phyloP scores from a whole-genome alignment of 2,113 vertebrate species.

The Dipodomys merriami region DNA sequence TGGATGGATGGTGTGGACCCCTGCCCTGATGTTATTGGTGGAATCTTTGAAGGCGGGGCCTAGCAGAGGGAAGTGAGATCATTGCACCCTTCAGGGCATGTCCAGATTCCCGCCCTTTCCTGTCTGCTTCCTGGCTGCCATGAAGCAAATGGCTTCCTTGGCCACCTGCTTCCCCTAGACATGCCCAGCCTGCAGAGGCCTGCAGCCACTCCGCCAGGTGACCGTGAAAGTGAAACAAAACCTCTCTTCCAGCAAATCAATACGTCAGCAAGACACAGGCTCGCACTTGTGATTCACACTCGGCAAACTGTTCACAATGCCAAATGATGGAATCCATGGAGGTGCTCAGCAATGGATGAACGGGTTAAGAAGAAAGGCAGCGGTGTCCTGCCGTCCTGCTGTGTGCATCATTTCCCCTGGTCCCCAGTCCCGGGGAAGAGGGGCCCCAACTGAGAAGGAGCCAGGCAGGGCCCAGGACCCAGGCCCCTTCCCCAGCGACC shows the following conservation, averaged over 20 bases:
- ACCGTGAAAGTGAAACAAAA: background rate
- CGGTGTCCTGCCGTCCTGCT: background rate
- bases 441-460: background rate
- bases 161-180: background rate
- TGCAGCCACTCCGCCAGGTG: background rate
- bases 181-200: no score
- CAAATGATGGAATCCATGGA: no score
- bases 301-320: no score
- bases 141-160: background rate
- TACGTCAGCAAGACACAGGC: background rate
- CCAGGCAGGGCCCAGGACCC: background rate
- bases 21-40: background rate
- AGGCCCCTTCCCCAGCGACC: background rate
- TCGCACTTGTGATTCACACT: no score
- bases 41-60: background rate
- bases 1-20: background rate
- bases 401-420: accelerated
- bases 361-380: no score
- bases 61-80: background rate
- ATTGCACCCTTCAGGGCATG: background rate
- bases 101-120: no score
- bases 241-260: accelerated
- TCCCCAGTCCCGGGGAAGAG: background rate
- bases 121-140: background rate
- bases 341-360: background rate